Evolutionary conservation across 2,888 invertebrate species (phyloP), one percentile per base, ranked within the genome.

Genomic region (Acronicta aceris): DNA sequence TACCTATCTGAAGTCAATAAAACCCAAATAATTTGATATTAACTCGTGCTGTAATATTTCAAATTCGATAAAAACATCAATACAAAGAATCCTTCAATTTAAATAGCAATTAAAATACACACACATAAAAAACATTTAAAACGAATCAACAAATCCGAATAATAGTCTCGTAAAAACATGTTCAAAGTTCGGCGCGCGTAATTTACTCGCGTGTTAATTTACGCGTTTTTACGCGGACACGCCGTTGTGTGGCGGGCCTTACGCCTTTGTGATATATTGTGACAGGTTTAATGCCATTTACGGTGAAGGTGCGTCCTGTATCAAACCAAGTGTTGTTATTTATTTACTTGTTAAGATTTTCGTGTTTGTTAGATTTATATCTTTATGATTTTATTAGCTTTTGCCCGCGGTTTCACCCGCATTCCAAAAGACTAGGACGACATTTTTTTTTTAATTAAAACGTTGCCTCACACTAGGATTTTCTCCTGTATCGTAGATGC

Each of bases 241-340:
- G 63, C 65, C 40, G 59, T 54, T 65, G 54, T 71, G 78, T 55
- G 40, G 65, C 54, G 57, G 68, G 68, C 78, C 69, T 75, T 76
- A 75, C 75, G 52, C 63, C 59, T 50, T 30, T 9, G 75, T 76
- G 78, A 76, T 76, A 78, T 78, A 76, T 72, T 21, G 69, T 63
- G 78, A 76, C 76, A 75, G 65, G 13, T 48, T 63, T 72, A 65
- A 67, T 66, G 65, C 76, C 72, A 74, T 74, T 76, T 75, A 78
- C 45, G 75, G 61, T 56, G 41, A 72, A 76, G 76, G 76, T 74
- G 69, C 69, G 78, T 77, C 75, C 78, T 64, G 66, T 72, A 69
- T 59, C 72, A 78, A 70, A 60, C 66, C 55, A 48, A 68, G 57
- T 59, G 60, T 59, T 40, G 69, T 76, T 66, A 76, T 76, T 76